A percentile compares a stretch with the other conserved stretches of the same genome.
Conservation (phyloP, 2,113 vertebrate species). For the Scalopus aquaticus region DNA sequence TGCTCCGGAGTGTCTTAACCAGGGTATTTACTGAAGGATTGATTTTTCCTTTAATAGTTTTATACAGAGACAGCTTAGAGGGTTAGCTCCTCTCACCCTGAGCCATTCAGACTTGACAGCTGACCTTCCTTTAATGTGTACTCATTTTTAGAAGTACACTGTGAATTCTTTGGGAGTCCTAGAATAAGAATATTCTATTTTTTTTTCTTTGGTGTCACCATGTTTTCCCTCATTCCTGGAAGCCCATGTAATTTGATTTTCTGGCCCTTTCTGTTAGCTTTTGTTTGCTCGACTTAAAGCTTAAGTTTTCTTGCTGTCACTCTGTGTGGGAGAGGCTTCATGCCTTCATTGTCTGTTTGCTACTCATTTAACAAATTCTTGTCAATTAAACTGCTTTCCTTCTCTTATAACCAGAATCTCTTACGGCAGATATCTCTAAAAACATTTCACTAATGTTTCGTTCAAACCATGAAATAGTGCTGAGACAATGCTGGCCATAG, state of each 20-base stretch:
- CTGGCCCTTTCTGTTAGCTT: not conserved
- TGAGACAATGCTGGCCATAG: not conserved
- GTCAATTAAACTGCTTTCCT: not conserved
- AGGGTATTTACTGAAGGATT: too few species aligned
- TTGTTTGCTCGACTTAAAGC: not conserved
- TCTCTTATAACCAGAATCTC: not conserved
- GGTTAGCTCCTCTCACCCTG: not conserved
- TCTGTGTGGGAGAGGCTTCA: not conserved
- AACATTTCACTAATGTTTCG: not conserved
- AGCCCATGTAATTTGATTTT: not conserved
- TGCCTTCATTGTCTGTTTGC: not conserved
- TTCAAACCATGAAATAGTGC: not conserved
- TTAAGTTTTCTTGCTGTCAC: not conserved
- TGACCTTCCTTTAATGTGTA: not conserved
- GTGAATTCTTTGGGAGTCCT: not conserved
- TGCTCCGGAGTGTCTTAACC: not conserved
- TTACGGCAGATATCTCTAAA: not conserved
- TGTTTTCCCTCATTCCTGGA: not conserved
- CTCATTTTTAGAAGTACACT: not conserved
- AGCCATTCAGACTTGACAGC: not conserved
- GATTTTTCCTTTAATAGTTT: not conserved
- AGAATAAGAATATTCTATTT: not conserved
- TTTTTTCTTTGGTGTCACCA: not conserved
- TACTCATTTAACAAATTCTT: not conserved
- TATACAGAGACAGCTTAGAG: not conserved